phyloP scores from a whole-genome alignment of 2,888 invertebrate genomes.

The Holacanthella duospinosa region DNA sequence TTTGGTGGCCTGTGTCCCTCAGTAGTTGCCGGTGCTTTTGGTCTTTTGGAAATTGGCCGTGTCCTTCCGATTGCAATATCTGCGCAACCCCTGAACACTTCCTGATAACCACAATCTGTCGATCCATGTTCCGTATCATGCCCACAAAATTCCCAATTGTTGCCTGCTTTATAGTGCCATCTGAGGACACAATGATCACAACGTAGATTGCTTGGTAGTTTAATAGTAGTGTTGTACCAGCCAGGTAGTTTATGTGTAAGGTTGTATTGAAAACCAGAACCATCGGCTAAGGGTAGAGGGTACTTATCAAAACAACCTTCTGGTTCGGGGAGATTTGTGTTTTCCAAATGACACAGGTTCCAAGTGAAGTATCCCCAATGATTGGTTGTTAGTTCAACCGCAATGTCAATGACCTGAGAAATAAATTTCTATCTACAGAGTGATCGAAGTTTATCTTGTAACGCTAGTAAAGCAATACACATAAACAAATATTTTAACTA shows the following conservation, averaged over 20 bases:
- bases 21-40: neutral
- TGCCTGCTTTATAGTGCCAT: conserved; percentile 19
- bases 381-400: conserved; percentile 40
- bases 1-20: neutral
- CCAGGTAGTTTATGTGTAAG: neutral
- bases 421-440: neutral
- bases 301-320: conserved; percentile 38
- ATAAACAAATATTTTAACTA: too few relatives aligned
- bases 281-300: conserved; percentile 9
- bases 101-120: conserved; percentile 65
- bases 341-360: conserved; percentile 37
- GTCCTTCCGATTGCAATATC: conserved; percentile 49
- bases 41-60: neutral
- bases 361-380: conserved; percentile 41
- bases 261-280: conserved; percentile 1
- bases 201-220: neutral
- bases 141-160: conserved; percentile 63
- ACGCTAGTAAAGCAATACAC: too few relatives aligned
- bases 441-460: too few relatives aligned
- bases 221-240: neutral
- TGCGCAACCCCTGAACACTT: conserved; percentile 82
- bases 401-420: conserved; percentile 36
- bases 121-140: conserved; percentile 27
- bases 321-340: conserved; percentile 18
- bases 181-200: conserved; percentile 9